Percentiles rank a stretch among this genome's conserved stretches.
Evolutionary conservation across 2,113 vertebrate species (phyloP).

Genomic region (Anguilla rostrata): DNA sequence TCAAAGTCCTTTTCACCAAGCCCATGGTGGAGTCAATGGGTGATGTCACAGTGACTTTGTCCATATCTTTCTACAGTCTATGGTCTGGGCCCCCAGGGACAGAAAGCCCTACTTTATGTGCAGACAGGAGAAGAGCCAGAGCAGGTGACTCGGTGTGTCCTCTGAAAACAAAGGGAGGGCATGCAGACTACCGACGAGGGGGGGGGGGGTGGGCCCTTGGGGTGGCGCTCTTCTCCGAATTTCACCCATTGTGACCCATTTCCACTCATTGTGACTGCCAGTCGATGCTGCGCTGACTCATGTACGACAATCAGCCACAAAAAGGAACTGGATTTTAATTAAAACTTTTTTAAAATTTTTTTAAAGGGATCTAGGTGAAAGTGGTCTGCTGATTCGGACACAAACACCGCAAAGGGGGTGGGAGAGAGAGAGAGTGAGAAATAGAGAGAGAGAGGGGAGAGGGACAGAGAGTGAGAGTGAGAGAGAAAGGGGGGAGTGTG

Average conservation of each 20-base stretch:
- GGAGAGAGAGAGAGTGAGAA: slow-evolving; percentile 31
- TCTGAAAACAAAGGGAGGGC: background rate
- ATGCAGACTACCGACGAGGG: background rate
- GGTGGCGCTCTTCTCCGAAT: background rate
- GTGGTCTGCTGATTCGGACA: background rate
- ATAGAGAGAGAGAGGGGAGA: too few species aligned
- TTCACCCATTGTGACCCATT: background rate
- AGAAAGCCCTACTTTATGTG: slow-evolving; percentile 67
- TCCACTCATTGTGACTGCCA: background rate
- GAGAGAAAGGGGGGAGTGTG: too few species aligned
- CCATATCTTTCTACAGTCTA: too few species aligned
- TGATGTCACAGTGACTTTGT: background rate
- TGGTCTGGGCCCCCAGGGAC: slow-evolving; percentile 41
- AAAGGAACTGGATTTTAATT: too few species aligned
- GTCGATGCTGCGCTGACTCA: background rate
- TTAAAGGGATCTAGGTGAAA: background rate
- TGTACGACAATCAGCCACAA: background rate
- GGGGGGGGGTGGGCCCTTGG: too few species aligned
- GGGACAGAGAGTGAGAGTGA: too few species aligned
- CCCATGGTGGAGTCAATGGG: background rate
- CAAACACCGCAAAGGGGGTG: background rate
- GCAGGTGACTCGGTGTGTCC: background rate
- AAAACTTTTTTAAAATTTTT: too few species aligned
- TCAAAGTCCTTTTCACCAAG: too few species aligned
- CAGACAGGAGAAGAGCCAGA: slow-evolving; percentile 47